Evolutionary conservation across 1,140 invertebrate species (phyloP), one percentile per base, ranked within the genome.

Genomic region (Platyscapa corneri): DNA sequence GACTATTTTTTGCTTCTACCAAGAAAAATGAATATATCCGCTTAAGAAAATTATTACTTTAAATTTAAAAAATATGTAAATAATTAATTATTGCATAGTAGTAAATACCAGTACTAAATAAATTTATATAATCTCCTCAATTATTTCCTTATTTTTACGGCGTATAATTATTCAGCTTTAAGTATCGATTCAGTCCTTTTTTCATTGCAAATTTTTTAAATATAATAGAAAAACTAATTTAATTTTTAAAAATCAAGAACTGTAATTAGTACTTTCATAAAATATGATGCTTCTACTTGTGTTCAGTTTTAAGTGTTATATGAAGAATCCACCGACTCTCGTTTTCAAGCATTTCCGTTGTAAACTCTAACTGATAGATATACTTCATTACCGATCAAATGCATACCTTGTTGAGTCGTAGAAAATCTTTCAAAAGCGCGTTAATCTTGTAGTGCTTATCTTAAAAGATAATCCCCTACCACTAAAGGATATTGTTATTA

Each of bases 91-190:
- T 74, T 42, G 70, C 14, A 42, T 0, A 42, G 34, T 67, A 70
- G 67, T 42, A n/a, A 42, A 74, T 42, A 18, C 70, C 27, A 42
- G 27, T 10, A n/a, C 37, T 74, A n/a, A 42, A 16, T 7, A 74
- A 42, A 6, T 74, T 74, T 74, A 42, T 74, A 3, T 42, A 70
- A 23, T 34, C 42, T 74, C 37, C 8, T 18, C 34, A 74, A 74
- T 70, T 74, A 39, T 74, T 39, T 42, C 37, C 7, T 70, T 39
- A 70, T 2, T 42, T 74, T 39, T 74, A 42, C 27, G 8, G 23
- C 37, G 20, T 42, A 37, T 42, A 74, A 74, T 74, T 74, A 74
- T 74, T 10, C n/a, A 10, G 27, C 42, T 74, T 74, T n/a, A 74
- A 74, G 27, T n/a, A n/a, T 20, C 23, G 10, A n/a, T 74, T 32